These are phyloP conservation scores for Andrena haemorrhoa DNA, from an alignment of 2,888 invertebrate genomes.

Conservation along the genomic window DNA sequence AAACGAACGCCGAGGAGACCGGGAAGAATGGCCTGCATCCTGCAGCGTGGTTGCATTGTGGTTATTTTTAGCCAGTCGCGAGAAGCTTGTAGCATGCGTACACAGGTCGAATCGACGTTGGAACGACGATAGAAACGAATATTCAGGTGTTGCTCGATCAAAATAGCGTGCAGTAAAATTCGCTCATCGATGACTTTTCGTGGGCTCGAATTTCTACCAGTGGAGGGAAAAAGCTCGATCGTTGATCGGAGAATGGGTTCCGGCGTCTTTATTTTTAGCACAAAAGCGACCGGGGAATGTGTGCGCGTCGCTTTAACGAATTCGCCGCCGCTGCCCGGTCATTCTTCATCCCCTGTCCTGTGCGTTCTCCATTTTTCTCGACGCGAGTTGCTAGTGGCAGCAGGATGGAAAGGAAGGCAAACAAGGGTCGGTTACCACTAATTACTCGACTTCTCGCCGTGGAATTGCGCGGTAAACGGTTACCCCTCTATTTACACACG, in stretches of 20 bases:
- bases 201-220: neutral
- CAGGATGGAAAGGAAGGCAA: conserved; percentile 12
- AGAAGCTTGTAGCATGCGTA: conserved; percentile 11
- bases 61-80: conserved; percentile 43
- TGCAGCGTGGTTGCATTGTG: conserved; percentile 23
- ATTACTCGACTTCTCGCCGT: conserved; percentile 45
- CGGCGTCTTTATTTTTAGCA: conserved; percentile 42
- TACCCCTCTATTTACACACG: conserved; percentile 30
- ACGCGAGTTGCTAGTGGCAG: neutral
- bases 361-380: conserved; percentile 36
- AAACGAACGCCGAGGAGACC: conserved; percentile 16
- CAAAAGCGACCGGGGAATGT: conserved; percentile 4
- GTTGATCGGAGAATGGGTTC: conserved; percentile 2
- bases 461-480: conserved; percentile 18
- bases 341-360: conserved; percentile 35
- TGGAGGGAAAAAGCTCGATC: neutral
- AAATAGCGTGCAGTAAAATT: neutral
- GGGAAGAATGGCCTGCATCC: conserved; percentile 20
- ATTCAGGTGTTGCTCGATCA: neutral
- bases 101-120: neutral
- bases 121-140: neutral
- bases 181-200: conserved; percentile 14
- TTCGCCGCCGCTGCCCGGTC: conserved; percentile 20
- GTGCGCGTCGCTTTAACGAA: conserved; percentile 39
- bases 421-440: conserved; percentile 42